Evolutionary conservation across 1,140 invertebrate genomes (phyloP).

Genomic region (Drosophila pallidifrons): DNA sequence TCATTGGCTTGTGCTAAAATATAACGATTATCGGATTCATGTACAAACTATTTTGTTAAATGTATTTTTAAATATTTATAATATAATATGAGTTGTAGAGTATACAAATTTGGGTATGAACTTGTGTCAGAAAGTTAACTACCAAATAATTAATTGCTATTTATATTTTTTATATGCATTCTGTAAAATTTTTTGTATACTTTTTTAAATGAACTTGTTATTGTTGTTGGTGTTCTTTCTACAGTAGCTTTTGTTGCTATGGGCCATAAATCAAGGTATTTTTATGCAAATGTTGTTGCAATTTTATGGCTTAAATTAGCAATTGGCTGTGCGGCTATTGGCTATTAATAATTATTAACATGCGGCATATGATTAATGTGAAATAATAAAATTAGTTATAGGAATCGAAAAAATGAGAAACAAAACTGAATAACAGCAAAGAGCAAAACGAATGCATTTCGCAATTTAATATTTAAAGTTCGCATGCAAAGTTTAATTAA

Average conservation of each 20-base stretch:
- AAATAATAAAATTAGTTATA: slow-evolving; percentile 77
- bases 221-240: slow-evolving; percentile 24
- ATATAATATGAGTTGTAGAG: slow-evolving; percentile 17
- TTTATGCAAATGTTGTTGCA: slow-evolving; percentile 75
- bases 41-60: too few species aligned
- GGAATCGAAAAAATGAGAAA: slow-evolving; percentile 5
- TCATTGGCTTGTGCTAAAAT: too few species aligned
- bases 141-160: slow-evolving; percentile 76
- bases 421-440: not conserved
- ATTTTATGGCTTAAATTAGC: slow-evolving; percentile 79
- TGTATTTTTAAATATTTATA: not conserved
- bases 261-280: slow-evolving; percentile 68
- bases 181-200: slow-evolving; percentile 10
- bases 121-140: slow-evolving; percentile 32
- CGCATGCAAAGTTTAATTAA: slow-evolving; percentile 62
- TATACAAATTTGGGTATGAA: not conserved
- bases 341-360: slow-evolving; percentile 82
- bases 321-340: slow-evolving; percentile 52
- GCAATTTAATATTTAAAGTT: slow-evolving; percentile 65
- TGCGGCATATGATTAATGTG: slow-evolving; percentile 75
- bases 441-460: slow-evolving; percentile 5
- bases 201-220: slow-evolving; percentile 65
- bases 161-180: slow-evolving; percentile 45
- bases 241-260: slow-evolving; percentile 30
- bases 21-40: too few species aligned